Evolutionary conservation across 2,113 vertebrate species (phyloP).

Genomic region (Percina caprodes): DNA sequence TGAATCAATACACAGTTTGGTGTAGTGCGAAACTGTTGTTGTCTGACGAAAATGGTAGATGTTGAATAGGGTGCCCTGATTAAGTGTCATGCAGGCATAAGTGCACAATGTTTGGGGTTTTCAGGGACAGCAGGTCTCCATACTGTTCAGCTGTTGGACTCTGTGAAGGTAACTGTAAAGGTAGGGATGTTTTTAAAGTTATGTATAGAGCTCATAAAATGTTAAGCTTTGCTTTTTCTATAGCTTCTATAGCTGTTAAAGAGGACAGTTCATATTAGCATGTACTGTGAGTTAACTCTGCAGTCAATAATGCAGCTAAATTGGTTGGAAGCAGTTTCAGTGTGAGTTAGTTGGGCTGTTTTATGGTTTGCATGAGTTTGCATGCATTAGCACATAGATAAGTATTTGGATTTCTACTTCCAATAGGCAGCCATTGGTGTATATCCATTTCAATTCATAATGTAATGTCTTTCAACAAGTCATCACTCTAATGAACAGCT

Average conservation of each 20-base stretch:
- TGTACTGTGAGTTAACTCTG: slow-evolving; percentile 33
- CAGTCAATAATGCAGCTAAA: slow-evolving; percentile 48
- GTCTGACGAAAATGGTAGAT: slow-evolving; percentile 60
- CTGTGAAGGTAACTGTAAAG: slow-evolving; percentile 31
- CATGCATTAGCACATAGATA: slow-evolving; percentile 35
- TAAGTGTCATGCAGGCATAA: slow-evolving; percentile 53
- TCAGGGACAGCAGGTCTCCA: slow-evolving; percentile 24
- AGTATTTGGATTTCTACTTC: slow-evolving; percentile 1
- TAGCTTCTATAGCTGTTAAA: slow-evolving; percentile 29
- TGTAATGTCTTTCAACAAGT: not conserved
- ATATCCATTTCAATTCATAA: slow-evolving; percentile 12
- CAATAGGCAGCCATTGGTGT: not conserved
- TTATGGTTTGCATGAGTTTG: slow-evolving; percentile 42
- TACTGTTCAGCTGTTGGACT: slow-evolving; percentile 27
- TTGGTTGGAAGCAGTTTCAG: slow-evolving; percentile 38
- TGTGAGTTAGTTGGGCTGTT: slow-evolving; percentile 8
- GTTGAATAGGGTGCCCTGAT: slow-evolving; percentile 61
- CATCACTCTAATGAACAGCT: too few species aligned
- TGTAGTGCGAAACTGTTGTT: slow-evolving; percentile 54
- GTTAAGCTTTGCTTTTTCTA: slow-evolving; percentile 11
- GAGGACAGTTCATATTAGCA: slow-evolving; percentile 42
- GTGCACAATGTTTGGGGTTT: slow-evolving; percentile 39
- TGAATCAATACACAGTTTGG: slow-evolving; percentile 74
- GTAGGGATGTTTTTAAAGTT: slow-evolving; percentile 21
- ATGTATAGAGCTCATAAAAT: not conserved